These are phyloP conservation scores for Linnaemya tessellans DNA, from an alignment of 2,888 invertebrate genomes.

Conservation along the genomic window DNA sequence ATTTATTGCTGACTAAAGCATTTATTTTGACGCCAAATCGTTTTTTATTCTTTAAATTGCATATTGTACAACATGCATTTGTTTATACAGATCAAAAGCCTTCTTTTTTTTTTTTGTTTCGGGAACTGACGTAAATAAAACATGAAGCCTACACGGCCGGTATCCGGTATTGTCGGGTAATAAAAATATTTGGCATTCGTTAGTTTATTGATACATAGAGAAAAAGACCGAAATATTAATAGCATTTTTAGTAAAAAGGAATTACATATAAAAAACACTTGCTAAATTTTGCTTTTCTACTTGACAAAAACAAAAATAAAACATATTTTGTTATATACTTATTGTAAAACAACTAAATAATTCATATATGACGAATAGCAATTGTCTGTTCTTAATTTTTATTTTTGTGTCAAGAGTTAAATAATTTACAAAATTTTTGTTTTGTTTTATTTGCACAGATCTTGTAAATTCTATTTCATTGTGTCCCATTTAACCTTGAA, in stretches of 20 bases:
- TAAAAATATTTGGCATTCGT: neutral
- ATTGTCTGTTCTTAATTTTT: constrained; percentile 7
- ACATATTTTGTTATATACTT: no score
- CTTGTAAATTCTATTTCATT: constrained; percentile 8
- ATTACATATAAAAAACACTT: no score
- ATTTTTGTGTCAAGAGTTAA: neutral
- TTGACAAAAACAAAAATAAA: no score
- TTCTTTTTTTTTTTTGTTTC: constrained; percentile 11
- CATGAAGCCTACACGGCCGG: constrained; percentile 21
- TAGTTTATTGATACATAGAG: neutral
- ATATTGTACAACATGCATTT: constrained; percentile 25
- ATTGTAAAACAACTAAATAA: no score
- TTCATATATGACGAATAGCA: no score
- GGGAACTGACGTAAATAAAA: constrained; percentile 51
- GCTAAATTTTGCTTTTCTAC: no score
- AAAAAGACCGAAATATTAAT: neutral
- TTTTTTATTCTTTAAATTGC: constrained; percentile 10
- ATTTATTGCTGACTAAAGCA: constrained; percentile 54
- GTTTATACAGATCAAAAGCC: neutral
- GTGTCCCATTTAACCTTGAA: constrained; percentile 42
- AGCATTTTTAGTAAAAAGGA: no score
- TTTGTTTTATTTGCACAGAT: neutral
- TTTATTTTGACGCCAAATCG: constrained; percentile 33
- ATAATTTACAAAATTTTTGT: neutral
- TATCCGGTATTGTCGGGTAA: neutral